Base-by-base conservation (phyloP, 2,888 invertebrate genomes). In the Camptogramma bilineatum region DNA sequence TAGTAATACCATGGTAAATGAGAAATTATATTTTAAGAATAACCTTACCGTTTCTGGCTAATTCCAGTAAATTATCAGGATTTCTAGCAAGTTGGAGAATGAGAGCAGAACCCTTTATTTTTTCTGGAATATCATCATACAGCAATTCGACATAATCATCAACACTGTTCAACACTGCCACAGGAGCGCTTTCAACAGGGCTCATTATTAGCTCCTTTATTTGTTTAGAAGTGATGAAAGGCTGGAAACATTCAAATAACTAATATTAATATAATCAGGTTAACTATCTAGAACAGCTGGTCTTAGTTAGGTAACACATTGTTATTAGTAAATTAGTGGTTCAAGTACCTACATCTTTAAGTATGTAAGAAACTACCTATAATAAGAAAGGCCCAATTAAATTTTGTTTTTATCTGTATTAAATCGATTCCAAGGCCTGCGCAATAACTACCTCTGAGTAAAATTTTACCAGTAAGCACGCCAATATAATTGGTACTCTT, bases 141-240 rank as follows among this genome's bases (percentile, higher is more conserved):
- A 99, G 93, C 70, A 99, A 91, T 88, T 99, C 99, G 59, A 99
- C 97, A 90, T 99, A 99, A 77, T 96, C 97, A 84, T 99, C 98
- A 69, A 99, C 94, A 84, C 96, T 96, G 82, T 97, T 96, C 72
- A 99, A 96, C 69, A 97, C 93, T 50, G 94, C 94, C 46, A 90
- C 81, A 55, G 90, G 88, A 5, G 87, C 82, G 85, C 95, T 95
- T 84, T 96, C 96, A 19, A 94, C 90, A 64, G 94, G 89, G 74
- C 93, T 93, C 87, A 93, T 94, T 39, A 16, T 61, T 1, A 0
- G 28, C n/a, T 34, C 21, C 19, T 34, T 16, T 50, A 28, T 52
- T 56, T 51, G 51, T 47, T 21, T 46, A 17, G 7, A 34, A 19
- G 10, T 9, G 17, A 53, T 34, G 52, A 48, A 31, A 34, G 18